Evolutionary conservation across 2,888 invertebrate genomes (phyloP), one percentile per base, ranked within the genome.

Genomic region (Caenorhabditis auriculariae): DNA sequence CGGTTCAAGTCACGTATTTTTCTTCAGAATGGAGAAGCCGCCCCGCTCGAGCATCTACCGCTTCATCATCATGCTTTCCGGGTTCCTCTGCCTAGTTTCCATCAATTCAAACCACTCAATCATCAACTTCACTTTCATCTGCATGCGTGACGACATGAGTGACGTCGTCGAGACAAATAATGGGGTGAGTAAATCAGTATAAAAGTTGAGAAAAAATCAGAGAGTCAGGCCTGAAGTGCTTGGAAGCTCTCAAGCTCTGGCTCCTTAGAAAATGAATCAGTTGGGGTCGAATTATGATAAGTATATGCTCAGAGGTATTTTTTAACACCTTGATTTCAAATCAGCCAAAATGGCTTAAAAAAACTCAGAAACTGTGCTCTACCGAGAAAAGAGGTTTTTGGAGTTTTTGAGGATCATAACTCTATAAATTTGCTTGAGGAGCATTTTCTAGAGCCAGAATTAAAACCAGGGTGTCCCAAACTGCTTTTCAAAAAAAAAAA

Each of bases 71-170:
- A 64, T 66, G 7, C 35, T 46, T 5, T 32, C 66, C 44, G 60
- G 60, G 17, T 69, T 72, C 41, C 21, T 69, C 15, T 72, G 72
- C 39, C 46, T 72, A 4, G 65, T 69, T 3, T 62, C 69, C n/a
- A 64, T 72, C 4, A 65, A 65, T 39, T 69, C 63, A 27, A 72
- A 72, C 50, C 69, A 69, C 41, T 66, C 67, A n/a, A 72, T 72
- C 21, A 69, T 74, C 29, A 72, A 74, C 43, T 70, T 74, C 42
- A 70, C 74, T 15, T 69, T 74, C 41, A 74, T 74, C 38, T 74
- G 74, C 53, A 74, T 74, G 74, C 56, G 58, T 32, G 51, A 63
- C 38, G 69, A 72, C 42, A 27, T 51, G 12, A 43, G 44, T 17
- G 50, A 44, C n/a, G n/a, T n/a, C n/a, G n/a, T n/a, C n/a, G n/a